phyloP scores from a whole-genome alignment of 2,888 invertebrate species.

The Heliconius ethilla region DNA sequence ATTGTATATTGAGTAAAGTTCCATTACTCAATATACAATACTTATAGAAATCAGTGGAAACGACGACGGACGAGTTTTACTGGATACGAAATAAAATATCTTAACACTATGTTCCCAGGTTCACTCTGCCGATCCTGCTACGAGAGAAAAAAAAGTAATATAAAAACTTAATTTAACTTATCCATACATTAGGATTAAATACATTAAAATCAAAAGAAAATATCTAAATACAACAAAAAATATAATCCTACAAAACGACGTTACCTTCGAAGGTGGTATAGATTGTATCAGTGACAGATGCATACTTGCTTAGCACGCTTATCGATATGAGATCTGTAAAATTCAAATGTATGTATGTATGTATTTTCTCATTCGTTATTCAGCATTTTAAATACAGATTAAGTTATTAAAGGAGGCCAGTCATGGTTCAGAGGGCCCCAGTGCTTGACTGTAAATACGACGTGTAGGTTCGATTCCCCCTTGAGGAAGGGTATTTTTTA shows the following conservation, averaged over 20 bases:
- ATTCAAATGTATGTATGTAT: neutral
- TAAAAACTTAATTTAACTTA: neutral
- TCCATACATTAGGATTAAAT: neutral
- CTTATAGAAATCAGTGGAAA: too few relatives aligned
- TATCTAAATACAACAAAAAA: slow-evolving; percentile 1
- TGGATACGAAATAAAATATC: too few relatives aligned
- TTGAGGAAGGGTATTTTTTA: neutral
- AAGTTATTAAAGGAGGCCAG: neutral
- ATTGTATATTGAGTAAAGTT: too few relatives aligned
- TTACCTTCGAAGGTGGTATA: slow-evolving; percentile 1
- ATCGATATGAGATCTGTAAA: slow-evolving; percentile 3
- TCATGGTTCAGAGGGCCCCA: neutral
- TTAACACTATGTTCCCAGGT: too few relatives aligned
- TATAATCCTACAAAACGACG: neutral
- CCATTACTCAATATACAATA: too few relatives aligned
- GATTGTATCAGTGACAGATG: slow-evolving; percentile 17
- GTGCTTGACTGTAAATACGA: neutral
- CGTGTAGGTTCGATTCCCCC: neutral
- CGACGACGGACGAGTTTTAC: too few relatives aligned
- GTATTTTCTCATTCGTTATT: neutral
- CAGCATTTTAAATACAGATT: slow-evolving; percentile 2
- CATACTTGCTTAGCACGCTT: neutral
- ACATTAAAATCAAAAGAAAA: neutral
- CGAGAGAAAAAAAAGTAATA: too few relatives aligned
- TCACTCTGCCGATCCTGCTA: too few relatives aligned